Base-by-base conservation (phyloP, 2,113 vertebrate species). In the Rhizomys pruinosus region DNA sequence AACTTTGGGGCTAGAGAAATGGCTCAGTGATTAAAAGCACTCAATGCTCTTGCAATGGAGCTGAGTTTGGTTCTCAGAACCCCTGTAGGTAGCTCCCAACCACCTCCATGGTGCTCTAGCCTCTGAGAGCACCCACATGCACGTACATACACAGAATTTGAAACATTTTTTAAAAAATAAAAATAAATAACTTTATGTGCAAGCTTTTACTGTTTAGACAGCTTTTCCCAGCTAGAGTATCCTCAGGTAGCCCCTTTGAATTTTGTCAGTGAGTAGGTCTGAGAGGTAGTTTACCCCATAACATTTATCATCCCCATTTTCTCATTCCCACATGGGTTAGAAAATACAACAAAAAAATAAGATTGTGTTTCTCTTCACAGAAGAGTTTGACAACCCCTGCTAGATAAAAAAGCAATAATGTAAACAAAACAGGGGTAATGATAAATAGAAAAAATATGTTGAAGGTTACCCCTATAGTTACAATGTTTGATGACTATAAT, bases 121-220 rank as follows among this genome's bases (percentile, higher is more conserved):
- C 11, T 52, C 47, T 52, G 11, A 52, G 47, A 52, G 47, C 47
- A 52, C 47, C 47, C 47, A 52, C 47, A 52, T 52, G 47, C 47
- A 52, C 47, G 11, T 52, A 52, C 47, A 52, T 11, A 52, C 47
- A 52, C 47, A 52, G 6, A 52, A 52, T 52, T 52, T 52, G 11
- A 52, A 52, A 52, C 11, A 52, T 52, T 52, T 52, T 52, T 52
- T 52, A 52, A 52, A 52, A n/a, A n/a, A n/a, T n/a, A n/a, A n/a
- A n/a, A n/a, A n/a, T n/a, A n/a, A n/a, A 82, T 32, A 64, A 82
- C 79, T 82, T 95, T 68, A 77, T 81, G 69, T 86, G 27, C 39
- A 92, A 68, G 6, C 20, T 68, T 88, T 94, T 32, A 47, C 5
- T 74, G 29, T 64, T 94, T 82, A 39, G 34, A 39, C 32, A 39